A percentile compares a stretch with the other conserved stretches of the same genome.
Evolutionary conservation across 2,113 vertebrate species (phyloP).

Genomic region (Laticauda colubrina): DNA sequence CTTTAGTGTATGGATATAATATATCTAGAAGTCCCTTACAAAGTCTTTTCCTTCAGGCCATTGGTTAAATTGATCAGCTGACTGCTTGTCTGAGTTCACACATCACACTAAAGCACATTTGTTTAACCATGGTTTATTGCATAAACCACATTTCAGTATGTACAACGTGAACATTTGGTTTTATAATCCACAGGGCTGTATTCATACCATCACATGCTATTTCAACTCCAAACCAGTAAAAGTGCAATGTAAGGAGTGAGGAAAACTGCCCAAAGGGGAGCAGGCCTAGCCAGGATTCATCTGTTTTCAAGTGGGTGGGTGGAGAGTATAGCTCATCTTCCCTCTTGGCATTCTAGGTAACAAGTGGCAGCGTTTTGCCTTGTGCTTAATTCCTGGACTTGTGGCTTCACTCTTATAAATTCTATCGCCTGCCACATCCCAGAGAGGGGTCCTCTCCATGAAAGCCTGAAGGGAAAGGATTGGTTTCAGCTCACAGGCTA

Average conservation of each 20-base stretch:
- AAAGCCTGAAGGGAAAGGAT: neutral
- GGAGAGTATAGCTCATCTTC: neutral
- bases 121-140: neutral
- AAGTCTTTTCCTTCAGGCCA: neutral
- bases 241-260: neutral
- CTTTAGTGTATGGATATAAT: neutral
- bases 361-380: neutral
- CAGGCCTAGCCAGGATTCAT: neutral
- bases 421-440: neutral
- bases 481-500: neutral
- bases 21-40: neutral
- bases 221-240: neutral
- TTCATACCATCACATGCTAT: neutral
- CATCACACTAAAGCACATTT: neutral
- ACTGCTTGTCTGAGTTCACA: neutral
- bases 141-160: neutral
- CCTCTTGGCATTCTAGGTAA: neutral
- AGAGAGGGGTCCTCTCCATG: neutral
- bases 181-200: neutral
- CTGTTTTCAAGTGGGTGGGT: neutral
- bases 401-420: neutral
- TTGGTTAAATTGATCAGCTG: neutral
- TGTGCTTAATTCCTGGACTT: neutral
- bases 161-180: neutral
- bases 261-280: neutral